Percentiles rank a stretch among this genome's conserved stretches.
Conservation (phyloP, 2,888 invertebrate genomes). For the Aelia acuminata region DNA sequence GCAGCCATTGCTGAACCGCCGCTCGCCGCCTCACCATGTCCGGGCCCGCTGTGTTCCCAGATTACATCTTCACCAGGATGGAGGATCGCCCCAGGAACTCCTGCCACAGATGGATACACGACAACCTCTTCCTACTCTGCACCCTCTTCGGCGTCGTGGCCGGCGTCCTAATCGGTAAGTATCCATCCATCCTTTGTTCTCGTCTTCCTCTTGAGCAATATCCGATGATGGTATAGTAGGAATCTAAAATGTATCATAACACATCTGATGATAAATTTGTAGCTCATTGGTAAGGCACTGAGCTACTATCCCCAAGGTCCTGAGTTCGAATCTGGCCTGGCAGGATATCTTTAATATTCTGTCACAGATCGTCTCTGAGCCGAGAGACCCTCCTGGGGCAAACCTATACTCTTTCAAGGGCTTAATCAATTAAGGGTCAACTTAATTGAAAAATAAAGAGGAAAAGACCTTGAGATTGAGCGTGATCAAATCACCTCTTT, state of each 20-base stretch:
- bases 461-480: no score
- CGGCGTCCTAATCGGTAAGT: conserved; percentile 81
- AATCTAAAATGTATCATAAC: background rate
- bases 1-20: background rate
- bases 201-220: background rate
- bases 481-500: no score
- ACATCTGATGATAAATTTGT: background rate
- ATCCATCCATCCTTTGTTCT: background rate
- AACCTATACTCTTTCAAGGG: no score
- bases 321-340: no score
- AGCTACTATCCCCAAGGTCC: no score
- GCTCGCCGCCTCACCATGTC: conserved; percentile 53
- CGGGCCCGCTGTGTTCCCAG: conserved; percentile 74
- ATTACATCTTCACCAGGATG: conserved; percentile 86
- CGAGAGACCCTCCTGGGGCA: no score
- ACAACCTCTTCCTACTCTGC: conserved; percentile 84
- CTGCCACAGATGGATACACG: conserved; percentile 74
- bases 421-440: no score
- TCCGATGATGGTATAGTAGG: background rate
- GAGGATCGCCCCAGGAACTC: conserved; percentile 68
- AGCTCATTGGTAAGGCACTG: no score
- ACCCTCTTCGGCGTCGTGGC: conserved; percentile 85
- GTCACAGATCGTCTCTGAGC: no score
- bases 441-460: no score
- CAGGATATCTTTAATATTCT: no score